Evolutionary conservation across 2,888 invertebrate species (phyloP).

Genomic region (Achlya flavicornis): DNA sequence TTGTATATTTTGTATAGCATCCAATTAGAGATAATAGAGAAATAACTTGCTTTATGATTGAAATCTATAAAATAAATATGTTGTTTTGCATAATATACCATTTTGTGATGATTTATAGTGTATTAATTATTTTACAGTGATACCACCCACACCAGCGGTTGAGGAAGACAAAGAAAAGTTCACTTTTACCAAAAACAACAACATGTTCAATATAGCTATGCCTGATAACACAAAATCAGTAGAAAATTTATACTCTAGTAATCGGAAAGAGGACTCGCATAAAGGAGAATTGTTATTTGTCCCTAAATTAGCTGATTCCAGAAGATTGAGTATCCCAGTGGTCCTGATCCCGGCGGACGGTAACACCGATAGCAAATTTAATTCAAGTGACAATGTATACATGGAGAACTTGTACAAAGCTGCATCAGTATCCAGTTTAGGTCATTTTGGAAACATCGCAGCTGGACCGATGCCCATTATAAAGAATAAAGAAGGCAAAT

Average conservation of each 20-base stretch:
- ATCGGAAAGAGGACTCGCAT: constrained; percentile 44
- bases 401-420: constrained; percentile 77
- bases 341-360: constrained; percentile 67
- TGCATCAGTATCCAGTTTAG: constrained; percentile 74
- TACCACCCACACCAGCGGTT: constrained; percentile 74
- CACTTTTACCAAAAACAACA: constrained; percentile 54
- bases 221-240: constrained; percentile 60
- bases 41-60: too few relatives aligned
- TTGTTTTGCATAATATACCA: not conserved
- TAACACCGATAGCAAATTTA: constrained; percentile 69
- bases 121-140: constrained; percentile 55
- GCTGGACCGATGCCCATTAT: constrained; percentile 78
- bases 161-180: constrained; percentile 62
- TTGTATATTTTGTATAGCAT: too few relatives aligned
- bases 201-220: constrained; percentile 38
- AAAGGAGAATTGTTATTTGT: constrained; percentile 66
- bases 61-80: too few relatives aligned
- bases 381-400: constrained; percentile 70
- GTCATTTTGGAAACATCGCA: constrained; percentile 71
- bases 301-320: constrained; percentile 64
- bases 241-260: constrained; percentile 64
- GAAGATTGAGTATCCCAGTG: constrained; percentile 74
- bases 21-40: too few relatives aligned
- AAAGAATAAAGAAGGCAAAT: constrained; percentile 79
- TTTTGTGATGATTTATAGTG: not conserved